Percentiles rank a stretch among this genome's conserved stretches.
Evolutionary conservation across 2,888 invertebrate genomes (phyloP).

Genomic region (Drosophila imparisetae): DNA sequence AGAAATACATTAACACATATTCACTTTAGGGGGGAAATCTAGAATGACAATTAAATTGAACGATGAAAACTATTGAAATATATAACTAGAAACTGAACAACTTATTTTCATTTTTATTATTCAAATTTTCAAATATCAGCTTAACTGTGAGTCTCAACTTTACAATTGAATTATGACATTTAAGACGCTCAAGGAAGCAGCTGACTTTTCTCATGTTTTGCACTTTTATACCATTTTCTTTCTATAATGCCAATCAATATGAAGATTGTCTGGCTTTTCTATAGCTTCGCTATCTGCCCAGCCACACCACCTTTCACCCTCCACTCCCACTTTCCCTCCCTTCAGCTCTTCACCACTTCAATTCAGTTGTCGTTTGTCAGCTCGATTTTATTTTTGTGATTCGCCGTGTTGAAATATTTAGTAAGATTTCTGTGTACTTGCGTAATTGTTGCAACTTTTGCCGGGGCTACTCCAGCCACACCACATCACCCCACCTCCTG

Average conservation of each 20-base stretch:
- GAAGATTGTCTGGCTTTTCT: conserved; percentile 36
- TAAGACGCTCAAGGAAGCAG: neutral
- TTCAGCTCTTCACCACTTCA: neutral
- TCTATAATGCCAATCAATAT: conserved; percentile 30
- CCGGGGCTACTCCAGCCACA: conserved; percentile 49
- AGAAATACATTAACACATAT: neutral
- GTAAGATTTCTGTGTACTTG: conserved; percentile 66
- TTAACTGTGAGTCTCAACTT: neutral
- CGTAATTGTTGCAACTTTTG: conserved; percentile 68
- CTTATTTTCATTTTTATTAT: neutral
- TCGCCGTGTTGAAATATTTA: conserved; percentile 71
- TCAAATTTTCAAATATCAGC: neutral
- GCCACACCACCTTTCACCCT: neutral
- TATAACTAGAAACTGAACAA: neutral
- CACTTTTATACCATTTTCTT: neutral
- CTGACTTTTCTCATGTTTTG: neutral
- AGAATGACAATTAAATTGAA: neutral
- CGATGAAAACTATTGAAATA: neutral
- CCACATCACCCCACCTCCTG: neutral
- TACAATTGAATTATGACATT: neutral
- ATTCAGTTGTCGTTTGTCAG: conserved; percentile 24
- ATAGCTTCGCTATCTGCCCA: conserved; percentile 45
- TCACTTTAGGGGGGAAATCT: neutral
- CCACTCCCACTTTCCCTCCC: neutral
- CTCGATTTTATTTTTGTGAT: conserved; percentile 28